Evolutionary conservation across 2,797 vertebrate genomes (phyloP), one percentile per base, ranked within the genome.

Genomic region (Enteromius trimaculatus): DNA sequence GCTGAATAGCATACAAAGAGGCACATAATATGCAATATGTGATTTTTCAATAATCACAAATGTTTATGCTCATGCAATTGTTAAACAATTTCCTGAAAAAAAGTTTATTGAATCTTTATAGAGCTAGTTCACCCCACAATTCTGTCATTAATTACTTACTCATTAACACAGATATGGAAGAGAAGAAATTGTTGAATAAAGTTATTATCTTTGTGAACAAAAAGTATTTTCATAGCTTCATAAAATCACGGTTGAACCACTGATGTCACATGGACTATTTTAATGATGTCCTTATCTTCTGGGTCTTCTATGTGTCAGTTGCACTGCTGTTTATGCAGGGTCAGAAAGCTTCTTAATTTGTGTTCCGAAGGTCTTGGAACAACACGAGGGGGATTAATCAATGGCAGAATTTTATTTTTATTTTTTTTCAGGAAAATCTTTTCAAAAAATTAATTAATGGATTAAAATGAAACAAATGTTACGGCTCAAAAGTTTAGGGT

Each of bases 1-100:
- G 88, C 90, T 87, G 90, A 90, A 26, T 80, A 89, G 90, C 91
- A 92, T 92, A 88, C 88, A 83, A 92, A 90, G 91, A 91, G 88
- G 77, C 89, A 64, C 26, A 17, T 17, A 31, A 31, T 3, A 64
- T 26, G 55, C 21, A 17, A 16, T n/a, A 58, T 58, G 19, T 23
- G 0, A 6, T 4, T 76, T 58, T 76, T 39, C 4, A 21, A 9
- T 19, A 10, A 29, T 71, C 8, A 6, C 51, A 58, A 58, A 23
- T 13, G 9, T 23, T 58, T 58, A 23, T 13, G n/a, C 55, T 58
- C 23, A 4, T 23, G 55, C 10, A 23, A 23, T 58, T 4, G 0
- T 58, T 58, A 44, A 11, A 44, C 4, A 51, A 23, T 55, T 55
- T n/a, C 53, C 21, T n/a, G 53, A 55, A n/a, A n/a, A n/a, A n/a